Conservation (phyloP, 2,797 vertebrate genomes). For the Crenichthys baileyi region DNA sequence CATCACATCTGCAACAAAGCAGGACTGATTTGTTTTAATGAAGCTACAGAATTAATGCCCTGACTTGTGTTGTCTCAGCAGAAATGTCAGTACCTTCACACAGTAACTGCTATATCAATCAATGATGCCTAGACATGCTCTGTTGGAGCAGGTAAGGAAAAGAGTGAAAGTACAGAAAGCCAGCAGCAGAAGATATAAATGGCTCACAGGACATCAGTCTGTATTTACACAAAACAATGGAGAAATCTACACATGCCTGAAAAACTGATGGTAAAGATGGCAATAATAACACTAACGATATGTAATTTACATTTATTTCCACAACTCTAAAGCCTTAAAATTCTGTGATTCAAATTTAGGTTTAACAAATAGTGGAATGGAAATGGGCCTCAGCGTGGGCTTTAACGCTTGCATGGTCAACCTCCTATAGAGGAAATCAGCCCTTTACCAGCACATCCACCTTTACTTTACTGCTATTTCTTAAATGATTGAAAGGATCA, state of each 20-base stretch:
- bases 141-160: conserved; percentile 33
- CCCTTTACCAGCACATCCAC: background rate
- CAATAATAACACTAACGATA: background rate
- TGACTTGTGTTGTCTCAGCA: conserved; percentile 43
- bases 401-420: background rate
- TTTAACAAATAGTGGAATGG: background rate
- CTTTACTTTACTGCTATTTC: background rate
- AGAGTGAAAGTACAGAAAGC: conserved; percentile 2
- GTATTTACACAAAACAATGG: background rate
- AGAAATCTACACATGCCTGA: background rate
- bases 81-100: conserved; percentile 42
- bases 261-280: background rate
- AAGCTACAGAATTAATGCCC: conserved; percentile 29
- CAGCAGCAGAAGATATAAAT: conserved; percentile 10
- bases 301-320: background rate
- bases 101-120: conserved; percentile 39
- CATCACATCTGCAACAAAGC: conserved; percentile 18
- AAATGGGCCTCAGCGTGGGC: background rate
- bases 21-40: conserved; percentile 34
- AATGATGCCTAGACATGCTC: conserved; percentile 39
- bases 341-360: background rate
- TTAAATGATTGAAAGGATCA: background rate
- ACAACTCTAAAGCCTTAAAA: background rate
- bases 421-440: background rate
- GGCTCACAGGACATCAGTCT: conserved; percentile 3